These are phyloP conservation scores for Eristalis pertinax DNA, from an alignment of 2,888 invertebrate species.

Conservation along the genomic window DNA sequence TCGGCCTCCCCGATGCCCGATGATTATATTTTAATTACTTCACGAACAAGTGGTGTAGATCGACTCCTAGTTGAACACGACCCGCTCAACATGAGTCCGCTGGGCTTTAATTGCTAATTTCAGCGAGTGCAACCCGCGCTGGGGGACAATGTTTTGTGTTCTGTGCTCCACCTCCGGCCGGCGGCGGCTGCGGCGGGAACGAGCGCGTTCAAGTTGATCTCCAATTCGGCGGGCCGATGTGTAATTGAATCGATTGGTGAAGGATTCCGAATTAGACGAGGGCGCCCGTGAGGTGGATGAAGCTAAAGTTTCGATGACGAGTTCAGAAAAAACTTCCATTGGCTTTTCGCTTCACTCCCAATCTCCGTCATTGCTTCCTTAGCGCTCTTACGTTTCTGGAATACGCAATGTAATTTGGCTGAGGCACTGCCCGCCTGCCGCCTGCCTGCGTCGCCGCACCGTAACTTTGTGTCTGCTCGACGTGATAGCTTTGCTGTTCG, in stretches of 20 bases:
- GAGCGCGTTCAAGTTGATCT: not conserved
- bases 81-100: conserved; percentile 32
- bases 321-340: conserved; percentile 21
- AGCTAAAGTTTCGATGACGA: conserved; percentile 23
- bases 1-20: not conserved
- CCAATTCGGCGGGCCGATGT: not conserved
- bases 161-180: not conserved
- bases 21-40: conserved; percentile 67
- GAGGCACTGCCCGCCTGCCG: conserved; percentile 41
- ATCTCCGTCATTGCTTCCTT: not conserved
- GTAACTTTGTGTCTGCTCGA: conserved; percentile 63
- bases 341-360: not conserved
- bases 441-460: conserved; percentile 30
- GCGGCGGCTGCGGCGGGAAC: not conserved
- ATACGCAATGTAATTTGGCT: conserved; percentile 70
- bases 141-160: conserved; percentile 14
- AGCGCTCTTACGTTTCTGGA: conserved; percentile 46
- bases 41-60: conserved; percentile 44
- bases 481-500: conserved; percentile 65
- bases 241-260: conserved; percentile 56
- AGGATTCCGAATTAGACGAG: conserved; percentile 19
- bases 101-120: conserved; percentile 52
- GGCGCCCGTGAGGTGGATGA: not conserved
- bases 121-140: conserved; percentile 15
- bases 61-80: conserved; percentile 49